Conservation (phyloP, 1,140 invertebrate genomes). For the Ceratosolen solmsi region DNA sequence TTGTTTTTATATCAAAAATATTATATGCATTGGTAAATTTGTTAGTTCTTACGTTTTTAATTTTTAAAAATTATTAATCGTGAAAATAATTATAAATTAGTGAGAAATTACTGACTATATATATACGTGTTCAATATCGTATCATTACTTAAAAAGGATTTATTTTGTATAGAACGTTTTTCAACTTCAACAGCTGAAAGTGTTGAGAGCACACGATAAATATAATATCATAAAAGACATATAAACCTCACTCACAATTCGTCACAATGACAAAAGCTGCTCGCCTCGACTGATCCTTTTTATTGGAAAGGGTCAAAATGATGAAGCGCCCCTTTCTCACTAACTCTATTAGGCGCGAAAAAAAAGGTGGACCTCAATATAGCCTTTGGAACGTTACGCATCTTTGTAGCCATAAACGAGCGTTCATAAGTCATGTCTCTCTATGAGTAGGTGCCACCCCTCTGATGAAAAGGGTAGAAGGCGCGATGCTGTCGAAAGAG, state of each 20-base stretch:
- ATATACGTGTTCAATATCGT: too few species aligned
- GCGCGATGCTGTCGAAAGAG: not conserved
- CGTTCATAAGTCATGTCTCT: conserved; percentile 23
- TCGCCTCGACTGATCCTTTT: not conserved
- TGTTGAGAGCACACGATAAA: not conserved
- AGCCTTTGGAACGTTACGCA: not conserved
- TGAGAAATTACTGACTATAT: too few species aligned
- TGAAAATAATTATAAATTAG: too few species aligned
- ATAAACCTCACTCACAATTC: conserved; percentile 39
- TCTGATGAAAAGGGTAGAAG: conserved; percentile 27
- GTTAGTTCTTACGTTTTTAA: too few species aligned
- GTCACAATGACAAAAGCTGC: conserved; percentile 15
- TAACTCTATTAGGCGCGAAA: conserved; percentile 20
- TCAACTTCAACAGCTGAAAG: not conserved
- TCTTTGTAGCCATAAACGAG: conserved; percentile 9
- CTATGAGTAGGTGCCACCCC: conserved; percentile 23
- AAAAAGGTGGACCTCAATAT: not conserved
- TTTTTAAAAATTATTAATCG: too few species aligned
- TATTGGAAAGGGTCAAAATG: conserved; percentile 43
- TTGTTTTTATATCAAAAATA: too few species aligned
- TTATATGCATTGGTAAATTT: too few species aligned
- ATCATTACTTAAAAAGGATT: too few species aligned
- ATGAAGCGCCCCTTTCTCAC: conserved; percentile 18
- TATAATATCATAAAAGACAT: conserved; percentile 28
- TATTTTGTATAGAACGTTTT: too few species aligned